Conservation (phyloP, 2,888 invertebrate species). For the Troilus luridus region DNA sequence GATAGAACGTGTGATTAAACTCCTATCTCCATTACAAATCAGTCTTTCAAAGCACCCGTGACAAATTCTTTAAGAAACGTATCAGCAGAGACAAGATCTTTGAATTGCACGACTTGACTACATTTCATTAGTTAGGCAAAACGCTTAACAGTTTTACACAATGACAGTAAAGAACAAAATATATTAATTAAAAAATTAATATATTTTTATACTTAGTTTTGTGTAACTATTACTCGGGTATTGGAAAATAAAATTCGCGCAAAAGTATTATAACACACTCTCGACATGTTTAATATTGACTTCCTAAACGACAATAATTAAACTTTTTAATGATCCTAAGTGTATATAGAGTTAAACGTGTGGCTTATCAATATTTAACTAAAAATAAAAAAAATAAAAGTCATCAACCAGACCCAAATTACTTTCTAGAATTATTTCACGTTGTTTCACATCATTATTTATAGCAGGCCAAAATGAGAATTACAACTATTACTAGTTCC, state of each 20-base stretch:
- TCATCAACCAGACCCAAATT: neutral
- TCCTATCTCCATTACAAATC: slow-evolving; percentile 31
- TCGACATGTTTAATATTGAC: neutral
- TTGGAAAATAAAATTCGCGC: too few relatives aligned
- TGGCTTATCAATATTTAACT: neutral
- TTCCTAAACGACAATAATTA: neutral
- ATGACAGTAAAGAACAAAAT: too few relatives aligned
- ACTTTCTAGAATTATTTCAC: neutral
- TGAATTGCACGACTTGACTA: neutral
- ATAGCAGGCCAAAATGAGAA: neutral
- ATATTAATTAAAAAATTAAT: too few relatives aligned
- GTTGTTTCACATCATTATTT: neutral
- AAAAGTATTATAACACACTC: too few relatives aligned
- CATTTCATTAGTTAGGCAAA: neutral
- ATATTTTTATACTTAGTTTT: too few relatives aligned
- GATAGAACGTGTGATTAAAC: neutral
- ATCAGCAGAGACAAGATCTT: neutral
- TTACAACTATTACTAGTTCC: slow-evolving; percentile 6
- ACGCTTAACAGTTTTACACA: neutral
- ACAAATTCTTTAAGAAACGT: neutral
- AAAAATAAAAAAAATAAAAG: neutral
- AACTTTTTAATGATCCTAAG: neutral
- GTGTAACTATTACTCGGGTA: too few relatives aligned
- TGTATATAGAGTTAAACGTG: neutral
- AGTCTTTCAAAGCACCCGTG: neutral